Evolutionary conservation across 2,113 vertebrate species (phyloP).

Genomic region (Engystomops pustulosus): DNA sequence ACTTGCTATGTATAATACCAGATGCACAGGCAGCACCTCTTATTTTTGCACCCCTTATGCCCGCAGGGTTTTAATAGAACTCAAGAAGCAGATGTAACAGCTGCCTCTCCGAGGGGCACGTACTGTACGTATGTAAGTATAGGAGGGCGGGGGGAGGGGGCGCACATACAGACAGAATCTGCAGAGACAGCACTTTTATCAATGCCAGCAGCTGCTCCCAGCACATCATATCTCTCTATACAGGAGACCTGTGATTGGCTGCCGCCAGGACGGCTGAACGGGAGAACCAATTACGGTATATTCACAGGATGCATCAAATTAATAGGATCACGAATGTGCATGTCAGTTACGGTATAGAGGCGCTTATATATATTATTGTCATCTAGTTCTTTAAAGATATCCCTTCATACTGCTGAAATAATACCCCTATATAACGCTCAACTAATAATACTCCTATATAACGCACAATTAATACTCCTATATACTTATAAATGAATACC

Average conservation of each 20-base stretch:
- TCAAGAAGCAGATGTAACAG: background rate
- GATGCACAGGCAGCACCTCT: background rate
- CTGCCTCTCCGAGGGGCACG: background rate
- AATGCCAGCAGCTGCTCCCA: background rate
- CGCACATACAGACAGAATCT: background rate
- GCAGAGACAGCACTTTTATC: conserved; percentile 10
- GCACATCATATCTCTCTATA: background rate
- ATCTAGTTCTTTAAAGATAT: no score
- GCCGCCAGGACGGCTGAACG: background rate
- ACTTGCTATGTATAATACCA: no score
- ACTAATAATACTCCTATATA: background rate
- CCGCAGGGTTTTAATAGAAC: background rate
- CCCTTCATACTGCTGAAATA: background rate
- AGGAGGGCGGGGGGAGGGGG: background rate
- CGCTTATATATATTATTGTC: no score
- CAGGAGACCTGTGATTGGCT: background rate
- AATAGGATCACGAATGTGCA: background rate
- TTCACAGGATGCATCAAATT: no score
- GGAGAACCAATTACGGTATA: background rate
- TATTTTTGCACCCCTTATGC: background rate
- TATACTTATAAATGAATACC: background rate
- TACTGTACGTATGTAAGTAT: background rate
- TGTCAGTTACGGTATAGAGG: no score
- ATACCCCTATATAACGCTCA: background rate
- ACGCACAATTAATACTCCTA: background rate